Evolutionary conservation across 2,888 invertebrate species (phyloP).

Genomic region (Drosophila picticornis): DNA sequence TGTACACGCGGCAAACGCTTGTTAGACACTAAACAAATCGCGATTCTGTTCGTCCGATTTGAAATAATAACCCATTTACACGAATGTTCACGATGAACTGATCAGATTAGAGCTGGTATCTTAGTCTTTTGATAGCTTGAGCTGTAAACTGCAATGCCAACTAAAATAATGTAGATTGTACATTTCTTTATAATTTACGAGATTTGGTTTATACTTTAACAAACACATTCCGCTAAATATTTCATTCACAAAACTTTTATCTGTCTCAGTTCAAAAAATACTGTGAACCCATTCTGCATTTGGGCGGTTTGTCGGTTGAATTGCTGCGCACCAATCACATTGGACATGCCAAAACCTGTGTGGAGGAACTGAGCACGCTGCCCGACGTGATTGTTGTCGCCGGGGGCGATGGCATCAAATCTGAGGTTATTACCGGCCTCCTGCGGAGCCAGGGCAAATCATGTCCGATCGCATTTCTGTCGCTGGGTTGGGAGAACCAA

Average conservation of each 20-base stretch:
- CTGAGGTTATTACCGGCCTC: constrained; percentile 94
- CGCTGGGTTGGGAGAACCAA: constrained; percentile 91
- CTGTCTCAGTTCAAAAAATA: constrained; percentile 91
- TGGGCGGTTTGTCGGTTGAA: constrained; percentile 93
- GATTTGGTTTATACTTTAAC: neutral
- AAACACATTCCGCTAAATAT: neutral
- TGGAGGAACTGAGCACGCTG: constrained; percentile 90
- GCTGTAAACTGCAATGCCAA: neutral
- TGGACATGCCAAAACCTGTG: constrained; percentile 93
- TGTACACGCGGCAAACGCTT: constrained; percentile 22
- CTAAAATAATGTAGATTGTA: neutral
- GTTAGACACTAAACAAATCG: constrained; percentile 19
- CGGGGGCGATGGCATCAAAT: constrained; percentile 97
- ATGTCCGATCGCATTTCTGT: constrained; percentile 92
- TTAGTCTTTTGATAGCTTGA: neutral
- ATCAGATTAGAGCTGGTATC: neutral
- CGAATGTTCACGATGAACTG: neutral
- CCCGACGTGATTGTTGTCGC: constrained; percentile 96
- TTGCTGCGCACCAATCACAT: constrained; percentile 93
- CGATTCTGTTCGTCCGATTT: neutral
- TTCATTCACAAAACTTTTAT: neutral
- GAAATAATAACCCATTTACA: neutral
- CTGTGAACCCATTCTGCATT: constrained; percentile 95
- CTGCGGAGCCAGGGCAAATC: constrained; percentile 90
- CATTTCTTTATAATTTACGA: neutral